A percentile compares a stretch with the other conserved stretches of the same genome.
Conservation (phyloP, 2,113 vertebrate genomes). For the Piaya cayana region DNA sequence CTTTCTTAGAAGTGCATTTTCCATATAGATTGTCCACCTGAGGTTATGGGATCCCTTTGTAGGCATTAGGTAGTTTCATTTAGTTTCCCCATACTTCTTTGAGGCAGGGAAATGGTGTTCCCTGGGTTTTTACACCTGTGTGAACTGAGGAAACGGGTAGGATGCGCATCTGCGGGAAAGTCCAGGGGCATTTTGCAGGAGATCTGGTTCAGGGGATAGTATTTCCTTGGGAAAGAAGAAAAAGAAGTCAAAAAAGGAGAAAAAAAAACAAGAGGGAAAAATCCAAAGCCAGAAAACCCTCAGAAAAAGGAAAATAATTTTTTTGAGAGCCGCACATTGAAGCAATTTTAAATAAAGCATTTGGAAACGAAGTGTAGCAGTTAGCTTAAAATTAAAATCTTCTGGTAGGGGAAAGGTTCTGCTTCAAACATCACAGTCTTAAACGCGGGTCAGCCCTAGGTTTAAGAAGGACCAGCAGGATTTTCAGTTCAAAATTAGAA, state of each 20-base stretch:
- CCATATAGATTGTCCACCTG: conserved; percentile 49
- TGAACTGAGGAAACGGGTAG: background rate
- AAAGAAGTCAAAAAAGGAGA: background rate
- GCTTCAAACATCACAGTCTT: conserved; percentile 7
- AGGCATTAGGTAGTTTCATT: conserved; percentile 28
- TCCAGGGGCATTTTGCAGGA: background rate
- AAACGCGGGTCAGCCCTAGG: background rate
- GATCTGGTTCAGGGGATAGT: background rate
- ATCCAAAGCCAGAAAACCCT: conserved; percentile 42
- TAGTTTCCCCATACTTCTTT: background rate
- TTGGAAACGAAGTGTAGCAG: conserved; percentile 52
- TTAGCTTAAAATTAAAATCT: conserved; percentile 67
- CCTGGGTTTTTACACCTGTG: background rate
- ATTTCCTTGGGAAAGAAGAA: background rate
- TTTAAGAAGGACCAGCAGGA: conserved; percentile 55
- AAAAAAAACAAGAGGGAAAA: background rate
- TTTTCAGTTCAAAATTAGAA: conserved; percentile 23
- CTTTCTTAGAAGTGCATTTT: background rate
- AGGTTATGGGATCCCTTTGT: conserved; percentile 14
- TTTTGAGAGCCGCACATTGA: conserved; percentile 59
- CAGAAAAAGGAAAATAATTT: conserved; percentile 45
- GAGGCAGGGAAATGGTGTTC: conserved; percentile 15
- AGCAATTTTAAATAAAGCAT: conserved; percentile 64
- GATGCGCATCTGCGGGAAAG: background rate
- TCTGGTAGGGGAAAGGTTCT: conserved; percentile 31